These are phyloP conservation scores for Pheosia tremula DNA, from an alignment of 2,888 invertebrate species.

Conservation along the genomic window DNA sequence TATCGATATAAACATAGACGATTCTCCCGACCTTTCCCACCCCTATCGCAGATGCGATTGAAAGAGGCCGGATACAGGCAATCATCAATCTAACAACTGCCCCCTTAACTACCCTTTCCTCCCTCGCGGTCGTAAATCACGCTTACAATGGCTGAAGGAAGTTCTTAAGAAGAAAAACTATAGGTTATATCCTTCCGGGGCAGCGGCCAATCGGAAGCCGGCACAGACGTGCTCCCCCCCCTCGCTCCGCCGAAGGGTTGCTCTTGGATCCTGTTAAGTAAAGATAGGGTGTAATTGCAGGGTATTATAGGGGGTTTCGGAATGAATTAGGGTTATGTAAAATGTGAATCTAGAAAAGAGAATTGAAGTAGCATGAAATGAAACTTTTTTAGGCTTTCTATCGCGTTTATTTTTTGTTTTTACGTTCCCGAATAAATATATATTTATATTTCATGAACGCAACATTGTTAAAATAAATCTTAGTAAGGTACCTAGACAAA, in stretches of 20 bases:
- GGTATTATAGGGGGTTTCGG: conserved; percentile 22
- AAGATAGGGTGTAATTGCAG: conserved; percentile 40
- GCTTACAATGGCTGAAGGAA: conserved; percentile 82
- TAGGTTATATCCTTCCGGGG: conserved; percentile 84
- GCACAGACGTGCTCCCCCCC: conserved; percentile 45
- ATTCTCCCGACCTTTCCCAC: background rate
- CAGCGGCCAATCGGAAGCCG: conserved; percentile 81
- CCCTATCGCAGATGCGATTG: conserved; percentile 28
- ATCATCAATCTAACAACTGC: conserved; percentile 74
- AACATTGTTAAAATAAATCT: no score
- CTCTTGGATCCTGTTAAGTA: conserved; percentile 44
- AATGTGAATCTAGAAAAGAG: no score
- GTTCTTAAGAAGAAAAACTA: conserved; percentile 85
- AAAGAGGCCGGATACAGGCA: conserved; percentile 70
- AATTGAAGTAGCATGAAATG: no score
- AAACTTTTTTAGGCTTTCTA: no score
- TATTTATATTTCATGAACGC: no score
- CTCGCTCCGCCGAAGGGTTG: conserved; percentile 59
- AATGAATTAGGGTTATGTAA: conserved; percentile 11
- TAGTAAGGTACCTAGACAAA: no score
- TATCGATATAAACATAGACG: background rate
- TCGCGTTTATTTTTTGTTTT: no score
- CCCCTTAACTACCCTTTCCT: conserved; percentile 36
- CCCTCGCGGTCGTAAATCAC: conserved; percentile 72
- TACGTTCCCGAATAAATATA: no score